Evolutionary conservation across 2,113 vertebrate species (phyloP).

Genomic region (Epinephelus cyanopodus): DNA sequence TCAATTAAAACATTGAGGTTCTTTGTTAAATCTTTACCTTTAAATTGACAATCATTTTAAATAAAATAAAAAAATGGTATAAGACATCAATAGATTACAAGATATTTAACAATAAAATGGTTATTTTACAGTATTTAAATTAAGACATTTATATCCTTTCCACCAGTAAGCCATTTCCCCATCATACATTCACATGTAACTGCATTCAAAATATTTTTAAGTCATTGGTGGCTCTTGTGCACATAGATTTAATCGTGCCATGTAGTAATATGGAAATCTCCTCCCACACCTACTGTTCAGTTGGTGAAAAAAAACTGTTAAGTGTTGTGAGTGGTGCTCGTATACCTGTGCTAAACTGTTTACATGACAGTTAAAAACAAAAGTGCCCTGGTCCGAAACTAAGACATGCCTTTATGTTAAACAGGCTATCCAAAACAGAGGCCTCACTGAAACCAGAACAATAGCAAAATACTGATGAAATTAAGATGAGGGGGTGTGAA

Average conservation of each 20-base stretch:
- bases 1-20: conserved; percentile 98
- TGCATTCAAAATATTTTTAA: conserved; percentile 34
- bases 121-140: conserved; percentile 62
- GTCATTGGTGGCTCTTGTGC: conserved; percentile 79
- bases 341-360: background rate
- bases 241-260: conserved; percentile 38
- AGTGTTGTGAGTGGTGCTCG: background rate
- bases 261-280: background rate
- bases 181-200: conserved; percentile 52
- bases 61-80: conserved; percentile 72
- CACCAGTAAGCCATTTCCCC: conserved; percentile 64
- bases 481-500: background rate
- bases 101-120: conserved; percentile 68
- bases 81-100: conserved; percentile 79
- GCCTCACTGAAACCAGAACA: background rate
- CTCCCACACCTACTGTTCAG: background rate
- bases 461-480: background rate
- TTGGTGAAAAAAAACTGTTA: too few species aligned
- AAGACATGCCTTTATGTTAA: conserved; percentile 23
- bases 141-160: conserved; percentile 60
- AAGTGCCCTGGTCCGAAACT: background rate
- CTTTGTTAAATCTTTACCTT: conserved; percentile 97
- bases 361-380: background rate
- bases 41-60: conserved; percentile 89
- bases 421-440: background rate